phyloP scores from a whole-genome alignment of 2,113 vertebrate genomes.

The Embiotoca jacksoni region DNA sequence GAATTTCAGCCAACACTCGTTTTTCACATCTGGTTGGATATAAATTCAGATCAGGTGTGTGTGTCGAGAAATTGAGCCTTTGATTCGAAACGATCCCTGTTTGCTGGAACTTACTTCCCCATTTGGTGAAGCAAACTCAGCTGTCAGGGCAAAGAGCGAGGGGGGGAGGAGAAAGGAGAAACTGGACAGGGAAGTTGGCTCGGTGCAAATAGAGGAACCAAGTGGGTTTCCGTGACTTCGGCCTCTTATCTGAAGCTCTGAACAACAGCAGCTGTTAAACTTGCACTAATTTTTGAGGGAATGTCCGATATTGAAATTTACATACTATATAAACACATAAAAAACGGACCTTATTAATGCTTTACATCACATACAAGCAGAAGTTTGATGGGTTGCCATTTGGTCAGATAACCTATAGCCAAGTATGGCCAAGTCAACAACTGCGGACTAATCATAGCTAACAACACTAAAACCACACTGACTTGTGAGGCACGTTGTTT shows the following conservation, averaged over 20 bases:
- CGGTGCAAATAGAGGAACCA: conserved; percentile 65
- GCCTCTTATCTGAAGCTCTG: neutral
- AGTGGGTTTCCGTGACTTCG: conserved; percentile 27
- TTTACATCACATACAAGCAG: neutral
- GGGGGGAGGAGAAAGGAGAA: conserved; percentile 48
- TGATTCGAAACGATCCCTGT: conserved; percentile 52
- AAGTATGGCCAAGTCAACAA: neutral
- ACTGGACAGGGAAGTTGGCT: conserved; percentile 70
- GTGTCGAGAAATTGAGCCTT: conserved; percentile 50
- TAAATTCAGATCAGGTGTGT: conserved; percentile 16
- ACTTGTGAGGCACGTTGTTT: conserved; percentile 2
- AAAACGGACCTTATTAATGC: too few relatives aligned
- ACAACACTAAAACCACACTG: conserved; percentile 2
- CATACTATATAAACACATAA: too few relatives aligned
- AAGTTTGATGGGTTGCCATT: neutral
- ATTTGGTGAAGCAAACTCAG: conserved; percentile 58
- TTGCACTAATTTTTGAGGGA: neutral
- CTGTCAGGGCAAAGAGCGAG: conserved; percentile 10
- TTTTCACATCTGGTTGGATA: neutral
- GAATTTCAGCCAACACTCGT: neutral
- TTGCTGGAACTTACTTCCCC: conserved; percentile 70
- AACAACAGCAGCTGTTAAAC: neutral
- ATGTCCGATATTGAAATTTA: neutral
- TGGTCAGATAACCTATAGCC: neutral
- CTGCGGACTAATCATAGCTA: neutral